A percentile compares a stretch with the other conserved stretches of the same genome.
Evolutionary conservation across 1,140 invertebrate species (phyloP).

Genomic region (Rhagoletis pomonella): DNA sequence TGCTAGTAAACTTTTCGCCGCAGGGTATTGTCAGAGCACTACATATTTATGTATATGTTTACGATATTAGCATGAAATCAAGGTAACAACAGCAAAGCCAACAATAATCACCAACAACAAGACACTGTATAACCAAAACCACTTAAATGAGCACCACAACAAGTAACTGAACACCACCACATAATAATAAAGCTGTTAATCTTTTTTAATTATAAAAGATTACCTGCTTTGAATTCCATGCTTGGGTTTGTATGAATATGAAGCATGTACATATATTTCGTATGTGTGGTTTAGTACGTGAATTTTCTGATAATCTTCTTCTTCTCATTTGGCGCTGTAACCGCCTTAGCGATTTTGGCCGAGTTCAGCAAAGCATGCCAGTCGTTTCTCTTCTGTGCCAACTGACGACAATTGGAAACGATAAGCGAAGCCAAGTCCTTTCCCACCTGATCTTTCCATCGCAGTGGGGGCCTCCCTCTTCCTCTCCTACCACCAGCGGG

Average conservation of each 20-base stretch:
- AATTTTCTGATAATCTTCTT: neutral
- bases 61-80: constrained; percentile 23
- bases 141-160: constrained; percentile 12
- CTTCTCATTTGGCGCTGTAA: no score
- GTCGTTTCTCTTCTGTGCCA: no score
- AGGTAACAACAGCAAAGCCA: constrained; percentile 20
- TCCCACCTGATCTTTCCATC: no score
- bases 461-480: no score
- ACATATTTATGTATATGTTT: no score
- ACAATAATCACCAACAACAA: neutral
- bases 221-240: constrained; percentile 27
- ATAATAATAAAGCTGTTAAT: constrained; percentile 32
- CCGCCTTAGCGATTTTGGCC: no score
- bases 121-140: neutral
- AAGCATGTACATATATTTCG: neutral
- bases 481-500: no score
- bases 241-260: neutral
- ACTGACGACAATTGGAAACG: no score
- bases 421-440: no score
- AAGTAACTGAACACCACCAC: neutral
- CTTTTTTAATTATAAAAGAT: constrained; percentile 42
- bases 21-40: neutral
- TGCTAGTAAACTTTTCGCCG: no score
- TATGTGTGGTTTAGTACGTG: neutral
- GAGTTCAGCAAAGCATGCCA: no score